Percentiles rank a stretch among this genome's conserved stretches.
Evolutionary conservation across 1,140 invertebrate species (phyloP).

Genomic region (Bombus consobrinus): DNA sequence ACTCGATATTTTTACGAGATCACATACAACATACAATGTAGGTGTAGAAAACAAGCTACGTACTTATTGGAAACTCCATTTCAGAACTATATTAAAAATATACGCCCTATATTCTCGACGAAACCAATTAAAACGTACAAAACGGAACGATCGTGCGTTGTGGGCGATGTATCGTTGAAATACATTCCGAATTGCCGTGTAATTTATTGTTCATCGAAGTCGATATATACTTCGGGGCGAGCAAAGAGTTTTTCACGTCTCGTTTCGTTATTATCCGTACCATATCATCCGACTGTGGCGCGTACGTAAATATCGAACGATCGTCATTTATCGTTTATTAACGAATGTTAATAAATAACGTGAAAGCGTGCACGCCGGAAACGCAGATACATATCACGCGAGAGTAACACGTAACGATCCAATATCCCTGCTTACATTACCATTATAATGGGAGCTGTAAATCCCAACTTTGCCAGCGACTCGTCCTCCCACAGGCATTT

Average conservation of each 20-base stretch:
- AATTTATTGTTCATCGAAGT: background rate
- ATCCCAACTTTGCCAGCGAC: constrained; percentile 89
- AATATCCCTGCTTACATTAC: constrained; percentile 78
- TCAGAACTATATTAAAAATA: background rate
- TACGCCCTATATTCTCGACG: background rate
- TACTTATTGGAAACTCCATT: background rate
- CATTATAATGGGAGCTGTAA: constrained; percentile 87
- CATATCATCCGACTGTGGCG: too few relatives aligned
- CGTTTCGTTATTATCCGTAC: background rate
- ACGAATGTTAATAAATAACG: background rate
- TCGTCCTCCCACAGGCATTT: constrained; percentile 84
- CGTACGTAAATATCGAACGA: too few relatives aligned
- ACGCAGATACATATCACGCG: background rate
- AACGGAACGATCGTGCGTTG: background rate
- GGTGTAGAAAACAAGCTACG: too few relatives aligned
- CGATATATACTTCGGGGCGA: too few relatives aligned
- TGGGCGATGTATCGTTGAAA: background rate
- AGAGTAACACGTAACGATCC: background rate
- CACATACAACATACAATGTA: background rate
- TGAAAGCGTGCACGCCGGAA: background rate
- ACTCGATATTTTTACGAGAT: background rate
- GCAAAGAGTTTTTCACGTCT: background rate
- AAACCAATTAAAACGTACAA: background rate
- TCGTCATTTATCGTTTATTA: too few relatives aligned
- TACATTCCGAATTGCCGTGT: background rate